Base-by-base conservation (phyloP, 2,113 vertebrate species). In the Dolichotis patagonum region DNA sequence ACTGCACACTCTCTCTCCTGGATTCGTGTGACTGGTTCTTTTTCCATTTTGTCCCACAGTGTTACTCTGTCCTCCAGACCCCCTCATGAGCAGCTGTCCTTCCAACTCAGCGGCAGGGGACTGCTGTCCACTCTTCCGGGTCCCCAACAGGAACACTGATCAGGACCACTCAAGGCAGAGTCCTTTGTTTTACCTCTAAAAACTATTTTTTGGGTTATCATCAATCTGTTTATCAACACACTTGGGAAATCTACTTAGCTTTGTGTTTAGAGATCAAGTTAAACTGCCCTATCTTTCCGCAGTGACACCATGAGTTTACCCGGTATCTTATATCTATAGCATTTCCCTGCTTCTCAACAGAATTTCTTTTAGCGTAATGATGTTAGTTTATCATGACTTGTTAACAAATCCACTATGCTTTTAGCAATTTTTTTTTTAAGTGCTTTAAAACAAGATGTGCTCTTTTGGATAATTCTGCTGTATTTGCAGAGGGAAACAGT, bases 201-300 rank as follows among this genome's bases (percentile, higher is more conserved):
- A 91, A 30, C 85, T 5, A 1, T n/a, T n/a, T n/a, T n/a, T 17
- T 63, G 12, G 16, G 7, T 49, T 88, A 67, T 60, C 22, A 43
- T 67, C 85, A 20, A 85, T 73, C 85, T 46, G 24, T 49, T 81
- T 63, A 69, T 88, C 87, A 88, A 69, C 63, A 46, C 35, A 58
- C 20, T 56, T 16, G 5, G 7, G 63, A 80, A 84, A 86, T 52
- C 24, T 52, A 75, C 65, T 81, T 88, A 43, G 58, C 41, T 93
- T 95, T 93, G 52, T 28, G 58, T 95, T 77, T 43, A 63, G 46
- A 54, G 26, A 30, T 65, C 54, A 43, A 32, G 7, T 93, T 80
- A 80, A 91, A n/a, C n/a, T n/a, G n/a, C n/a, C n/a, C n/a, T n/a
- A 75, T 86, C 73, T 77, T 90, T 88, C 62, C 69, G n/a, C 17